Evolutionary conservation across 2,888 invertebrate species (phyloP).

Genomic region (Agrotis clavis): DNA sequence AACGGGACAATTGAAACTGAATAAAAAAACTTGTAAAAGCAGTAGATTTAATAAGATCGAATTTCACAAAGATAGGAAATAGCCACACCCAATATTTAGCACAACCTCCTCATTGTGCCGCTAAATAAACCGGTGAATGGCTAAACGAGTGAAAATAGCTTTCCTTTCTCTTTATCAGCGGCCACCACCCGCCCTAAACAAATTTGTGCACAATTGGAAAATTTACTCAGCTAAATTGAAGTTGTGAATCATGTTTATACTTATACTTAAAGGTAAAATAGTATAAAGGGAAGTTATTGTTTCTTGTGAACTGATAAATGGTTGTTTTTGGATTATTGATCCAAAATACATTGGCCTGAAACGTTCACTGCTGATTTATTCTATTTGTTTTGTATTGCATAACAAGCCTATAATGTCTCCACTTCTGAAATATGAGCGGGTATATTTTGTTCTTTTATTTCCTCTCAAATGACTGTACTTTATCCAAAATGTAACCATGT

Average conservation of each 20-base stretch:
- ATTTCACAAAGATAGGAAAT: not conserved
- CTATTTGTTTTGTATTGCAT: too few species aligned
- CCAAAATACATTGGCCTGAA: not conserved
- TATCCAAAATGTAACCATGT: too few species aligned
- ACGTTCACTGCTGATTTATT: not conserved
- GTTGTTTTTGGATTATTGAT: not conserved
- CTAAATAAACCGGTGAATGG: constrained; percentile 63
- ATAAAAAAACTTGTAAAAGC: not conserved
- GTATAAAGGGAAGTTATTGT: constrained; percentile 3
- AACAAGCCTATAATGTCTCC: too few species aligned
- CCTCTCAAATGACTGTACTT: too few species aligned
- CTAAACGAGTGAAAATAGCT: constrained; percentile 71
- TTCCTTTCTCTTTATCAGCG: constrained; percentile 78
- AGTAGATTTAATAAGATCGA: not conserved
- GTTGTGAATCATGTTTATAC: constrained; percentile 47
- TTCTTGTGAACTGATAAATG: constrained; percentile 2
- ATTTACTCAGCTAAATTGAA: constrained; percentile 71
- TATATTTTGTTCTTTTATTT: too few species aligned
- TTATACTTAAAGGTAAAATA: constrained; percentile 17
- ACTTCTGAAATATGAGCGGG: too few species aligned
- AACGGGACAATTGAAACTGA: too few species aligned
- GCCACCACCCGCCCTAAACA: constrained; percentile 78
- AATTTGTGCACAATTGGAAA: constrained; percentile 78
- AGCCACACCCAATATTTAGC: constrained; percentile 37
- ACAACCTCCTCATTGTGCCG: constrained; percentile 1